These are phyloP conservation scores for Aphelinus certus DNA, from an alignment of 1,140 invertebrate species.

Conservation along the genomic window DNA sequence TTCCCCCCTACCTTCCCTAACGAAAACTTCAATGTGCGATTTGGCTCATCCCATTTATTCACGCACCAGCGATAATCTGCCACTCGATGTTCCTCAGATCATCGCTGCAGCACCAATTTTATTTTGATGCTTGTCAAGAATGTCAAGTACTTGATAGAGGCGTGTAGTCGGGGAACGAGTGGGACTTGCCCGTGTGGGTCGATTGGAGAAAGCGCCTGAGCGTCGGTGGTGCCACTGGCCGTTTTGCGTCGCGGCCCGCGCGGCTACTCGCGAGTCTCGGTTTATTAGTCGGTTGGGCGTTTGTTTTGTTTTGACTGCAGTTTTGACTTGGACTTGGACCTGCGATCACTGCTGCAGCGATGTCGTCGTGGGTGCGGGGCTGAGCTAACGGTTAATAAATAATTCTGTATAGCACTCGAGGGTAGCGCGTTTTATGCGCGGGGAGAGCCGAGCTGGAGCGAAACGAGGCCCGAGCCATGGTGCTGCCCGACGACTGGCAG, in stretches of 20 bases:
- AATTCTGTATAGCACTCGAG: too few relatives aligned
- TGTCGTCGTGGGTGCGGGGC: constrained; percentile 5
- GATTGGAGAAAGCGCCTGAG: background rate
- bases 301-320: constrained; percentile 23
- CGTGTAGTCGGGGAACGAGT: background rate
- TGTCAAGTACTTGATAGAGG: too few relatives aligned
- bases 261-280: background rate
- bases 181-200: background rate
- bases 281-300: background rate
- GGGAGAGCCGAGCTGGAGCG: too few relatives aligned
- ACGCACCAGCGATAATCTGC: too few relatives aligned
- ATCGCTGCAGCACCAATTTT: too few relatives aligned
- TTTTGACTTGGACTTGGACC: background rate
- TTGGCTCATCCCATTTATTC: too few relatives aligned
- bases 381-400: background rate
- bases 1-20: too few relatives aligned
- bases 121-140: too few relatives aligned
- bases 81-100: too few relatives aligned
- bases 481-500: constrained; percentile 77
- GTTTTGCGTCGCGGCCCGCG: constrained; percentile 31
- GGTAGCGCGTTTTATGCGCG: too few relatives aligned
- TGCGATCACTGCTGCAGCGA: background rate
- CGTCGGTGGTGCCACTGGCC: background rate
- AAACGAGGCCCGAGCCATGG: constrained; percentile 45
- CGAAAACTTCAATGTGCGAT: too few relatives aligned